Percentiles rank a stretch among this genome's conserved stretches.
Conservation (phyloP, 2,888 invertebrate genomes). For the Troides aeacus region DNA sequence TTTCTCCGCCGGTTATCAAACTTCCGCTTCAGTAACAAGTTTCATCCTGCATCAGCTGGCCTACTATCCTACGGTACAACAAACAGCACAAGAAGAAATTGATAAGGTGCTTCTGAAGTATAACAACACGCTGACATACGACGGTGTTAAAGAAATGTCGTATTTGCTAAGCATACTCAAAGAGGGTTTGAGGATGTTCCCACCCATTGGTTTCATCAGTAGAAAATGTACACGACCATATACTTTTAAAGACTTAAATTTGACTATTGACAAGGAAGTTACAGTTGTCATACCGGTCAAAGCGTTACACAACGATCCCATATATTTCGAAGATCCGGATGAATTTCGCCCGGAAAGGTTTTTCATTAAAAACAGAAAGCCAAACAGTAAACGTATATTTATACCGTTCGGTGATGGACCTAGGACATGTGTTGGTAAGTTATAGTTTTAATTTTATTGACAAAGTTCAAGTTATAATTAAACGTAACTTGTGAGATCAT, state of each 20-base stretch:
- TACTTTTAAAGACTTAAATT: constrained; percentile 38
- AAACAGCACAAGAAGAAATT: constrained; percentile 48
- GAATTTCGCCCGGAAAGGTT: constrained; percentile 47
- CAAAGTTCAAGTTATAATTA: background rate
- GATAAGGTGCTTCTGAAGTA: constrained; percentile 41
- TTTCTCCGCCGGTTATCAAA: constrained; percentile 40
- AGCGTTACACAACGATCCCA: constrained; percentile 43
- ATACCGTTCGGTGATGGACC: constrained; percentile 45
- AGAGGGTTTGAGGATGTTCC: constrained; percentile 44
- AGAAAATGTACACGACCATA: constrained; percentile 39
- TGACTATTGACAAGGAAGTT: constrained; percentile 43
- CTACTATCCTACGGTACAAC: constrained; percentile 47
- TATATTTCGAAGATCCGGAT: constrained; percentile 42
- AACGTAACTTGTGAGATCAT: background rate
- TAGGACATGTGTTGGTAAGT: constrained; percentile 43
- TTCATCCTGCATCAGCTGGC: constrained; percentile 47
- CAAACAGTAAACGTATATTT: constrained; percentile 36
- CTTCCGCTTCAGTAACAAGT: constrained; percentile 40
- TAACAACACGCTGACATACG: constrained; percentile 40
- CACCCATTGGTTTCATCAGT: constrained; percentile 38
- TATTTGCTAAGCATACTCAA: constrained; percentile 41
- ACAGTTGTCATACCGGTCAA: constrained; percentile 41
- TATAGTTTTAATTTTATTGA: background rate
- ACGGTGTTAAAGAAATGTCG: constrained; percentile 40
- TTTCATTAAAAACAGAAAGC: constrained; percentile 32